Conservation (phyloP, 2,797 vertebrate genomes). For the Novumbra hubbsi region DNA sequence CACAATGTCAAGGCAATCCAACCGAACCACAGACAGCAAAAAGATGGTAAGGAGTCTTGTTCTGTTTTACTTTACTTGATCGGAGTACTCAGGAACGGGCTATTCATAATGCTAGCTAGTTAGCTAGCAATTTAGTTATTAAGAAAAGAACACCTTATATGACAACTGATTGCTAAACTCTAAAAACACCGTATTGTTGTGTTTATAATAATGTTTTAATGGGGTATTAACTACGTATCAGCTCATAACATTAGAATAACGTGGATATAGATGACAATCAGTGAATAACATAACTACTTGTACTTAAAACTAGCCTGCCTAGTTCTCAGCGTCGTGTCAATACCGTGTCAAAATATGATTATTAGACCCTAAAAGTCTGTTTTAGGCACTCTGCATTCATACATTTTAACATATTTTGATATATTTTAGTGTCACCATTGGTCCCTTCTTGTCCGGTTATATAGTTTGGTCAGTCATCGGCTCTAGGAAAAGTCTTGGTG, state of each 20-base stretch:
- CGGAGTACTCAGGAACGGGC: background rate
- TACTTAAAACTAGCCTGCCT: background rate
- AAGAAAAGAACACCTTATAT: background rate
- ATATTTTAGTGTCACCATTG: too few relatives aligned
- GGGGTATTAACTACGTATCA: background rate
- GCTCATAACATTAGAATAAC: background rate
- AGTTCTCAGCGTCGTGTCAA: too few relatives aligned
- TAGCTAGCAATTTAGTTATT: background rate
- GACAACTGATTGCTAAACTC: too few relatives aligned
- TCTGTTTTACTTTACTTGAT: constrained; percentile 37
- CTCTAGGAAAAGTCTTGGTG: too few relatives aligned
- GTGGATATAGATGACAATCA: background rate
- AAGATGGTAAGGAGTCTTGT: constrained; percentile 84
- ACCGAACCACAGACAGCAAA: constrained; percentile 91
- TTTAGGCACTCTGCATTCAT: too few relatives aligned
- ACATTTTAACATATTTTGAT: too few relatives aligned
- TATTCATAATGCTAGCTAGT: background rate
- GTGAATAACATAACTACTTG: background rate
- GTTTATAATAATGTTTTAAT: background rate
- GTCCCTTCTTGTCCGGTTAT: too few relatives aligned
- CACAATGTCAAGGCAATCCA: constrained; percentile 88
- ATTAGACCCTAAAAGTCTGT: too few relatives aligned
- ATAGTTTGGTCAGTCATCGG: too few relatives aligned
- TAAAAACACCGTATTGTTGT: background rate
- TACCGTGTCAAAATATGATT: too few relatives aligned